Evolutionary conservation across 37 sponge, comb jelly and placozoan species (phyloP).

Genomic region (Ephydatia muelleri): DNA sequence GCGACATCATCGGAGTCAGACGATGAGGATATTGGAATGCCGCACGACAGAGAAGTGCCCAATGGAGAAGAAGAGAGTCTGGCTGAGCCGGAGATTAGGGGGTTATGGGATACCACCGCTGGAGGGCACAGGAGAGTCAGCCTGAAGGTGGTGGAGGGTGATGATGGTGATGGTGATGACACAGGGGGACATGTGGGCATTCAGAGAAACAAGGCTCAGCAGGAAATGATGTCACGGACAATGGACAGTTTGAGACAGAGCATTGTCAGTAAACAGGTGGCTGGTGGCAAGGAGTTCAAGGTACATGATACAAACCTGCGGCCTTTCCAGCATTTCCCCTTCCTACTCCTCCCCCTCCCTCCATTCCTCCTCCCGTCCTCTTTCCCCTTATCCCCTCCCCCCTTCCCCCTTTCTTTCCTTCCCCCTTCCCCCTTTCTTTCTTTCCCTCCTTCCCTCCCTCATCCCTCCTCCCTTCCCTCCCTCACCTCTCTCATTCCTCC

Average conservation of each 20-base stretch:
- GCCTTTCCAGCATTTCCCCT: too few species aligned
- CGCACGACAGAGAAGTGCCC: background rate
- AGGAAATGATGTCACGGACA: slow-evolving; percentile 57
- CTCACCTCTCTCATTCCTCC: too few species aligned
- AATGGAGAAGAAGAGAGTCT: slow-evolving; percentile 16
- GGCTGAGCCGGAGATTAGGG: slow-evolving; percentile 52
- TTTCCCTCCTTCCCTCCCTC: too few species aligned
- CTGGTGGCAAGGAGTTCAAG: slow-evolving; percentile 90
- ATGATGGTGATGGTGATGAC: slow-evolving; percentile 32
- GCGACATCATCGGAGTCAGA: background rate
- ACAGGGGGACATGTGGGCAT: too few species aligned
- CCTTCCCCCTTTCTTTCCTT: too few species aligned
- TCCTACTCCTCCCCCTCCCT: background rate
- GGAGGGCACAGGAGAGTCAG: slow-evolving; percentile 1
- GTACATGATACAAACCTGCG: slow-evolving; percentile 17
- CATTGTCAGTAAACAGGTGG: slow-evolving; percentile 78
- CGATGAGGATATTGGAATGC: background rate
- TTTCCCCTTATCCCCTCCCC: too few species aligned
- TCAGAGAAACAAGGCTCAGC: slow-evolving; percentile 19
- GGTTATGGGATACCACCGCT: slow-evolving; percentile 54
- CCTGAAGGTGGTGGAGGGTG: background rate
- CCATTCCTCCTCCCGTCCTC: too few species aligned
- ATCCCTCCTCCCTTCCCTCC: too few species aligned
- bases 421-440: too few species aligned
- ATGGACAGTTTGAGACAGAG: slow-evolving; percentile 68